phyloP scores from a whole-genome alignment of 2,888 invertebrate genomes.

The Conomelus anceps region DNA sequence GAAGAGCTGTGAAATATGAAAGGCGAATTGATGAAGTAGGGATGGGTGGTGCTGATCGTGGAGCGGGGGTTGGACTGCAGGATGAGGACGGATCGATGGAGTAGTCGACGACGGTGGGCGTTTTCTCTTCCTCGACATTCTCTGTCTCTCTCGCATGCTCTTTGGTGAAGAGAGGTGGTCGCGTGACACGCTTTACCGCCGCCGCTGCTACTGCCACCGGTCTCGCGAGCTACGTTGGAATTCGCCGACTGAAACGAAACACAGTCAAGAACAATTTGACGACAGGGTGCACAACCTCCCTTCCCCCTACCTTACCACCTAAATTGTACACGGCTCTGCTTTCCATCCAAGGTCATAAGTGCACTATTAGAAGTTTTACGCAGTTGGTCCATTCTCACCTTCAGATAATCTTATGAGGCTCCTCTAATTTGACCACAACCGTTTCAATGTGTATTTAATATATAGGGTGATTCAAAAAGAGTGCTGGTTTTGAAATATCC shows the following conservation, averaged over 20 bases:
- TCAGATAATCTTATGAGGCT: not conserved
- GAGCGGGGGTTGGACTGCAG: conserved; percentile 8
- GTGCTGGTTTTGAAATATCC: too few species aligned
- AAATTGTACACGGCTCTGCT: not conserved
- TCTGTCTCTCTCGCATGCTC: not conserved
- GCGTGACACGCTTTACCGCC: not conserved
- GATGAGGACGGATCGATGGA: conserved; percentile 9
- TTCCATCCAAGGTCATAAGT: not conserved
- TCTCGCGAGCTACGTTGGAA: not conserved
- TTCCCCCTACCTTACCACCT: not conserved
- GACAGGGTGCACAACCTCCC: not conserved
- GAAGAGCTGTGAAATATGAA: not conserved
- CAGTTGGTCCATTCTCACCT: not conserved
- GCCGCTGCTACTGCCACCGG: not conserved
- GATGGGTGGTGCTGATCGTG: not conserved
- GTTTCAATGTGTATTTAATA: not conserved
- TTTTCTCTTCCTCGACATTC: conserved; percentile 2
- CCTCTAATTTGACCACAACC: not conserved
- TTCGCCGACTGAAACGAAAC: not conserved
- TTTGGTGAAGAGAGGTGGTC: not conserved
- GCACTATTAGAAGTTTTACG: not conserved
- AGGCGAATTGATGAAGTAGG: too few species aligned
- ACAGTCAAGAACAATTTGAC: not conserved
- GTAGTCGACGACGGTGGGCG: conserved; percentile 1
- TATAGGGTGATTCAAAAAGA: too few species aligned